Evolutionary conservation across 2,797 vertebrate species (phyloP).

Genomic region (Semotilus atromaculatus): DNA sequence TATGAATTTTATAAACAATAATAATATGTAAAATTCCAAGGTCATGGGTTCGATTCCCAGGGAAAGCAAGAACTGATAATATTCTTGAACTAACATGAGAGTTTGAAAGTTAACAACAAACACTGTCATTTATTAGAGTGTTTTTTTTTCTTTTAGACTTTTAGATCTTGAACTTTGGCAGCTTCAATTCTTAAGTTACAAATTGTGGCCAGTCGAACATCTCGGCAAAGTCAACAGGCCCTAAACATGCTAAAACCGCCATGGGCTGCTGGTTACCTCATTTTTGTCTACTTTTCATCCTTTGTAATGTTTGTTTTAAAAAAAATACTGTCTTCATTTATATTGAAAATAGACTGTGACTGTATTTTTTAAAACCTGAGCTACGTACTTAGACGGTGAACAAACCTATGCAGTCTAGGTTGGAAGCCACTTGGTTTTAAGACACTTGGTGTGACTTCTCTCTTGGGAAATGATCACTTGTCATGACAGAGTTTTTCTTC

Average conservation of each 20-base stretch:
- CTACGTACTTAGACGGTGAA: neutral
- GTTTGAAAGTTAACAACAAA: neutral
- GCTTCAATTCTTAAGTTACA: neutral
- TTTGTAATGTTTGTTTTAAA: neutral
- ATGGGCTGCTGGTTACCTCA: neutral
- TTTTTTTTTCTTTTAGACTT: neutral
- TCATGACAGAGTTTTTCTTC: neutral
- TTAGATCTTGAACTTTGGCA: neutral
- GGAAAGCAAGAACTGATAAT: too few relatives aligned
- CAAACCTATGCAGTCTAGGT: neutral
- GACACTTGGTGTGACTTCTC: neutral
- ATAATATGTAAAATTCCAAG: too few relatives aligned
- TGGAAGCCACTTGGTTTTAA: neutral
- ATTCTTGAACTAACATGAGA: too few relatives aligned
- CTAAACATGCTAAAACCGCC: neutral
- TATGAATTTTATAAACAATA: too few relatives aligned
- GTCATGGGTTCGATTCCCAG: too few relatives aligned
- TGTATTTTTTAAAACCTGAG: neutral
- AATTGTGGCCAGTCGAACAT: neutral
- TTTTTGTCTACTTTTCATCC: conserved; percentile 2
- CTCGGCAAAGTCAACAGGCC: neutral
- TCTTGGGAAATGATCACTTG: neutral
- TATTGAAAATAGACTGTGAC: neutral
- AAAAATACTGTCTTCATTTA: neutral
- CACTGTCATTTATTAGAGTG: neutral